Evolutionary conservation across 2,888 invertebrate species (phyloP).

Genomic region (Metalampra italica): DNA sequence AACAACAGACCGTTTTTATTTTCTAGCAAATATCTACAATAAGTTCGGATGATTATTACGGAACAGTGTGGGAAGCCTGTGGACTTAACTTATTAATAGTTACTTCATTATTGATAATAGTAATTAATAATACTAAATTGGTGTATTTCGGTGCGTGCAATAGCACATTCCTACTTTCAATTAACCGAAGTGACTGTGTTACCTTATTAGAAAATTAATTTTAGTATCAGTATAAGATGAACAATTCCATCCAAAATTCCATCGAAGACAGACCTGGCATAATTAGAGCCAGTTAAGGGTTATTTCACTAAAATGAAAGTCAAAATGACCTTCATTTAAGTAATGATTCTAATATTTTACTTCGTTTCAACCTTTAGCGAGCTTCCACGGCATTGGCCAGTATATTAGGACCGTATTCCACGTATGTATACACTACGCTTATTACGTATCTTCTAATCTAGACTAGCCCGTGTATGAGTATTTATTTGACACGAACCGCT

Average conservation of each 20-base stretch:
- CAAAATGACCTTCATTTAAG: slow-evolving; percentile 22
- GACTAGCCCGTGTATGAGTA: slow-evolving; percentile 60
- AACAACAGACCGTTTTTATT: slow-evolving; percentile 68
- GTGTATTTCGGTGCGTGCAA: slow-evolving; percentile 74
- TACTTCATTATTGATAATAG: slow-evolving; percentile 41
- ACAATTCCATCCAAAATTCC: slow-evolving; percentile 73
- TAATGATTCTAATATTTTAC: slow-evolving; percentile 29
- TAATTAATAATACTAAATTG: slow-evolving; percentile 57
- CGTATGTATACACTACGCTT: slow-evolving; percentile 34
- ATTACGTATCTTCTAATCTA: slow-evolving; percentile 55
- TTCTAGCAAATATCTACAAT: slow-evolving; percentile 72
- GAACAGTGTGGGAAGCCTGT: slow-evolving; percentile 64
- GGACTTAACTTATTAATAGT: slow-evolving; percentile 54
- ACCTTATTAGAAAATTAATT: slow-evolving; percentile 51
- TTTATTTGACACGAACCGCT: slow-evolving; percentile 61
- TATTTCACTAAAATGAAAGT: slow-evolving; percentile 15
- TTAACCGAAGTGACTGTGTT: slow-evolving; percentile 48
- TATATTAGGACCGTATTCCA: slow-evolving; percentile 39
- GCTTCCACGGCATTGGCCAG: slow-evolving; percentile 40
- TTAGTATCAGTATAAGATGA: slow-evolving; percentile 35
- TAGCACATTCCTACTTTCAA: slow-evolving; percentile 71
- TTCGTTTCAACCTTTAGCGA: slow-evolving; percentile 70
- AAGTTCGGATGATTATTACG: slow-evolving; percentile 56
- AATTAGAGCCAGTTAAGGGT: slow-evolving; percentile 18
- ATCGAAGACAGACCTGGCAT: slow-evolving; percentile 34